Base-by-base conservation (phyloP, 2,113 vertebrate species). In the Cyanoramphus novaezelandiae region DNA sequence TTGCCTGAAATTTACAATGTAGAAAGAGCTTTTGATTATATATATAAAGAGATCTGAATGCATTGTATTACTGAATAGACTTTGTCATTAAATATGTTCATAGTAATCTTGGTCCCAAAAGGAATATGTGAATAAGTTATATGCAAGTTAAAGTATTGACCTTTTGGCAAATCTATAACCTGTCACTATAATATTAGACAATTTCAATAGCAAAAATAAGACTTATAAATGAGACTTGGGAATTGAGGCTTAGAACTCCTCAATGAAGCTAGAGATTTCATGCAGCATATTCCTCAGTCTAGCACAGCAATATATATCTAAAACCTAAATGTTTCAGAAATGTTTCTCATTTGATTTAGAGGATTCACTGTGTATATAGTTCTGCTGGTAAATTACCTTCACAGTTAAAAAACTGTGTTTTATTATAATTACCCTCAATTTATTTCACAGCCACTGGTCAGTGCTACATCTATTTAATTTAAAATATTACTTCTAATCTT, bases 11-110 rank as follows among this genome's bases (percentile, higher is more conserved):
- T 71, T 59, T 37, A 47, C 13, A 47, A 3, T 33, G 4, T 6
- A 6, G 25, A 67, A 47, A 71, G 49, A 67, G 15, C 7, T 77
- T 89, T 91, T 80, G 33, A 55, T 82, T 71, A 41, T 10, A 25
- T 10, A 7, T 17, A 44, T 13, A 28, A 44, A 59, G 29, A 83
- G 44, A 67, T 10, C 19, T 46, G 6, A 2, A 46, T 35, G 23
- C 8, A 53, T 31, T 44, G 20, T 85, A 28, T 65, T 29, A 47
- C 6, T 0, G 0, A 88, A 67, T 59, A 35, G 2, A 41, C 29
- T 59, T 59, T 83, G 37, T 59, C n/a, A 81, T 77, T 85, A 78
- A 46, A 31, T 77, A 33, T 49, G 19, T 19, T 68, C 41, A 53
- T 43, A 65, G 6, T 21, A 63, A 86, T 77, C 33, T 74, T 80